Evolutionary conservation across 2,797 vertebrate species (phyloP).

Genomic region (Aphelocoma californica): DNA sequence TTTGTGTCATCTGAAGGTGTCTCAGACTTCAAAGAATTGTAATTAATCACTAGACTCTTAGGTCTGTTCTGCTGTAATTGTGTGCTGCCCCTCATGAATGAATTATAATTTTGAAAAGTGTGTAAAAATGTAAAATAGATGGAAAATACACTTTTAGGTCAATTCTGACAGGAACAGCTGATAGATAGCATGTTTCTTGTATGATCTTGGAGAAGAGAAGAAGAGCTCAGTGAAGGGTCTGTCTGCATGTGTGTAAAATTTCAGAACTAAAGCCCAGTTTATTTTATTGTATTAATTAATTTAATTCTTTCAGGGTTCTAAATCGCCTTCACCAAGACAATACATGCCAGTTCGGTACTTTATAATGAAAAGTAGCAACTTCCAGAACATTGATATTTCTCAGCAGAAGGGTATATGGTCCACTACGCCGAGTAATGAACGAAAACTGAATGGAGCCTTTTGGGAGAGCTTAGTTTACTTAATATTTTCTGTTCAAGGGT

Average conservation of each 20-base stretch:
- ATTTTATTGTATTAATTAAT: background rate
- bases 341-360: constrained; percentile 83
- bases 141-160: background rate
- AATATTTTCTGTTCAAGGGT: constrained; percentile 92
- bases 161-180: background rate
- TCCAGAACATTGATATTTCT: constrained; percentile 89
- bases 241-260: background rate
- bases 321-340: constrained; percentile 72
- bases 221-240: background rate
- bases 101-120: background rate
- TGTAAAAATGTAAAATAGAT: background rate
- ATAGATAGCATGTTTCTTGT: background rate
- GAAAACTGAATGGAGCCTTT: constrained; percentile 86
- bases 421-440: constrained; percentile 85
- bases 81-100: background rate
- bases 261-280: background rate
- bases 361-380: constrained; percentile 91
- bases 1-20: background rate
- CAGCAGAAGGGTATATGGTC: constrained; percentile 93
- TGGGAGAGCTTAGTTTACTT: constrained; percentile 83
- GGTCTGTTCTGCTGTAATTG: background rate
- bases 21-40: background rate
- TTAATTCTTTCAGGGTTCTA: constrained; percentile 68
- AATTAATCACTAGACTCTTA: background rate
- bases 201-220: background rate